phyloP scores from a whole-genome alignment of 2,113 vertebrate species.

The Sapajus apella region DNA sequence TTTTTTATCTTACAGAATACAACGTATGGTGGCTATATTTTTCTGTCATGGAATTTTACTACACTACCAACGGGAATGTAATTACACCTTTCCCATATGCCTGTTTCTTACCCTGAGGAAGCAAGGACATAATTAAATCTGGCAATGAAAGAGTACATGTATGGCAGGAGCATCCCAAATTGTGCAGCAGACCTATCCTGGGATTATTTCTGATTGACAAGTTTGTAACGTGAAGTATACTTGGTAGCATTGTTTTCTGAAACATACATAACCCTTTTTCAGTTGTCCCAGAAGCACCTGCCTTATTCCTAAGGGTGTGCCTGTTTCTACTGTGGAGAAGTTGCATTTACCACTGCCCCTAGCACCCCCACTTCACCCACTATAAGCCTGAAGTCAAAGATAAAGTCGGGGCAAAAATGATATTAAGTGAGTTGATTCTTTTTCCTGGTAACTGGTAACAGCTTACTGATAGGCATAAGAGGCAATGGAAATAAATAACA shows the following conservation, averaged over 20 bases:
- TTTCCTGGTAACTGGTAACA: neutral
- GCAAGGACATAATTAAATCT: slow-evolving; percentile 69
- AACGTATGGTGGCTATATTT: slow-evolving; percentile 72
- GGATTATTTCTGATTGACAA: slow-evolving; percentile 58
- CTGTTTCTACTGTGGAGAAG: slow-evolving; percentile 1
- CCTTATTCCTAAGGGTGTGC: neutral
- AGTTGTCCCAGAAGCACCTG: neutral
- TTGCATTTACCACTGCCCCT: neutral
- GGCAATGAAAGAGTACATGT: slow-evolving; percentile 61
- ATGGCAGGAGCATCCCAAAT: slow-evolving; percentile 52
- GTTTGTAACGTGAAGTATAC: neutral
- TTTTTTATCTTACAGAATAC: slow-evolving; percentile 53
- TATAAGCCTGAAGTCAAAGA: neutral
- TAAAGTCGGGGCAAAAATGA: neutral
- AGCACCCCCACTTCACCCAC: neutral
- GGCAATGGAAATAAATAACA: neutral
- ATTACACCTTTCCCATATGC: slow-evolving; percentile 75
- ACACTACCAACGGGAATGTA: slow-evolving; percentile 76
- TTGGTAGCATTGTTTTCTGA: slow-evolving; percentile 36
- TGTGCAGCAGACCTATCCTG: neutral
- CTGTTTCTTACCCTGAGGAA: slow-evolving; percentile 61
- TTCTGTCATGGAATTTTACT: slow-evolving; percentile 70
- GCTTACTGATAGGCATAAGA: neutral
- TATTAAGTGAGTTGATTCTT: neutral
- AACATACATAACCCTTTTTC: neutral